These are phyloP conservation scores for Apostichopus californicus DNA, from an alignment of 35 echinoderm and acorn worm species.

Conservation along the genomic window DNA sequence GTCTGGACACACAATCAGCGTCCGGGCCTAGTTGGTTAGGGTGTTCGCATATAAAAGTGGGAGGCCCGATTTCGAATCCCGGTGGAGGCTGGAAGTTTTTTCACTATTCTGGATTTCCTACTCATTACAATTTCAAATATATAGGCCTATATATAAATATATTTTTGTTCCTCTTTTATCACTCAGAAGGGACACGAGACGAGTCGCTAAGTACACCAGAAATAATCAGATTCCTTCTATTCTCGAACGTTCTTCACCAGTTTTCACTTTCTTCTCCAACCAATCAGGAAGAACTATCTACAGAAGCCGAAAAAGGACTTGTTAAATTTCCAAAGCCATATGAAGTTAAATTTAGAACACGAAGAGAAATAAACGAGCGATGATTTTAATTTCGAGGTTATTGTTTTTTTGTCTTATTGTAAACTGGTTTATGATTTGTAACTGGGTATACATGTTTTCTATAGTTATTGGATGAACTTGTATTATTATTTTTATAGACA, in stretches of 20 bases:
- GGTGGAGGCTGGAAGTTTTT: too few relatives aligned
- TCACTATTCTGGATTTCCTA: too few relatives aligned
- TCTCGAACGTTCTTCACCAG: slow-evolving; percentile 21
- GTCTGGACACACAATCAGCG: too few relatives aligned
- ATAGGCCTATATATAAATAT: not conserved
- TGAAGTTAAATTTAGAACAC: slow-evolving; percentile 1
- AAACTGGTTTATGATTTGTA: too few relatives aligned
- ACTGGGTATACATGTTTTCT: too few relatives aligned
- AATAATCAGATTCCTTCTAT: not conserved
- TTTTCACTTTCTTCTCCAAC: slow-evolving; percentile 6
- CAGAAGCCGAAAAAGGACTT: slow-evolving; percentile 4
- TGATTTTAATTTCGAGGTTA: not conserved
- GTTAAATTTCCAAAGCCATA: slow-evolving; percentile 19
- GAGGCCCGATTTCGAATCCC: too few relatives aligned
- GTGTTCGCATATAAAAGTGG: too few relatives aligned
- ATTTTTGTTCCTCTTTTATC: not conserved
- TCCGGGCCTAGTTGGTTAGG: too few relatives aligned
- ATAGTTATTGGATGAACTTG: too few relatives aligned
- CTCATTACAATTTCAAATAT: too few relatives aligned
- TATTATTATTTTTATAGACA: too few relatives aligned
- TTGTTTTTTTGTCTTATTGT: too few relatives aligned
- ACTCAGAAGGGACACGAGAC: not conserved
- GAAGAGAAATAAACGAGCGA: not conserved
- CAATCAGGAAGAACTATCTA: not conserved
- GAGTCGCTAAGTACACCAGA: not conserved